Conservation (phyloP, 2,888 invertebrate species). For the Fragum whitleyi region DNA sequence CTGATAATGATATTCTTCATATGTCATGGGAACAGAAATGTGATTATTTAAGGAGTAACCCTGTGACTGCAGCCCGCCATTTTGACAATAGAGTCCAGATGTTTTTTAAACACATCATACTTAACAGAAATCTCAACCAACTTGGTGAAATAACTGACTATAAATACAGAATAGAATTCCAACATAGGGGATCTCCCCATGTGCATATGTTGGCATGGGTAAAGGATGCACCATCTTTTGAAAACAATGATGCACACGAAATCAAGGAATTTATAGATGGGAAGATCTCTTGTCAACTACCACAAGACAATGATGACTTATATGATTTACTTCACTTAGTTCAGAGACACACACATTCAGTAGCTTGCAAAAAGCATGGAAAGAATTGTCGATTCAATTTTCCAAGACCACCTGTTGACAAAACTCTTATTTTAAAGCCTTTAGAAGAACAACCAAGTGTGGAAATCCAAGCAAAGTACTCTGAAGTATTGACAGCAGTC, state of each 20-base stretch:
- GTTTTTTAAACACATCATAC: slow-evolving; percentile 51
- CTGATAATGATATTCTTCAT: slow-evolving; percentile 36
- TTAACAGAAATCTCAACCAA: slow-evolving; percentile 47
- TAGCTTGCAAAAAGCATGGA: slow-evolving; percentile 52
- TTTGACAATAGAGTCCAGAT: slow-evolving; percentile 65
- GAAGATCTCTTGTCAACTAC: slow-evolving; percentile 50
- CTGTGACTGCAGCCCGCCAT: slow-evolving; percentile 69
- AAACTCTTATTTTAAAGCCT: slow-evolving; percentile 42
- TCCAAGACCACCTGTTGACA: slow-evolving; percentile 41
- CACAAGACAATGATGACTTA: slow-evolving; percentile 39
- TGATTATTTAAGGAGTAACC: slow-evolving; percentile 59
- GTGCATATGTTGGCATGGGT: slow-evolving; percentile 67
- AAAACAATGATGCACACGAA: slow-evolving; percentile 44
- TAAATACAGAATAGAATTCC: slow-evolving; percentile 67
- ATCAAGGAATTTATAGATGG: slow-evolving; percentile 49
- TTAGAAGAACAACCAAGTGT: slow-evolving; percentile 7
- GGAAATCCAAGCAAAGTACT: slow-evolving; percentile 25
- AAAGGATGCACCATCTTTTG: slow-evolving; percentile 58
- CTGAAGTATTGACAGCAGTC: slow-evolving; percentile 25
- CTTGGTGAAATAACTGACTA: slow-evolving; percentile 63
- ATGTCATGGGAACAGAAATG: slow-evolving; percentile 48
- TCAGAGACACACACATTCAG: slow-evolving; percentile 59
- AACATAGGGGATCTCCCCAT: slow-evolving; percentile 67
- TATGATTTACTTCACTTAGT: slow-evolving; percentile 33
- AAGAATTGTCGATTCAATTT: slow-evolving; percentile 51